Percentiles rank a stretch among this genome's conserved stretches.
phyloP scores from a whole-genome alignment of 2,797 vertebrate genomes.

The Rhinatrema bivittatum region DNA sequence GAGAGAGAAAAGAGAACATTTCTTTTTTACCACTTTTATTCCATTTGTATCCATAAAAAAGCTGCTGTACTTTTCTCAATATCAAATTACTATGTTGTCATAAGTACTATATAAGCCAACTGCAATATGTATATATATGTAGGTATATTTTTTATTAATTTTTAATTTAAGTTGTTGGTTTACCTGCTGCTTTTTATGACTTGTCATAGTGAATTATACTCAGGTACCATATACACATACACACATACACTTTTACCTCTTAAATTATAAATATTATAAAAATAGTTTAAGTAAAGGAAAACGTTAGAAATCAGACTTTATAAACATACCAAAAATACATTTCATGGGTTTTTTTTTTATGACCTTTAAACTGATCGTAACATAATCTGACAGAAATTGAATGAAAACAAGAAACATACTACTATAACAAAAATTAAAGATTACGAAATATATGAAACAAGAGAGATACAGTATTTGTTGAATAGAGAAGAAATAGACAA shows the following conservation, averaged over 20 bases:
- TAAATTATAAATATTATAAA: no score
- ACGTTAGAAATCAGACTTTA: neutral
- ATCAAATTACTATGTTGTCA: neutral
- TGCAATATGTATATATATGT: no score
- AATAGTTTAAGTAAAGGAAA: neutral
- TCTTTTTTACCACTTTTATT: neutral
- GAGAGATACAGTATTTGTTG: slow-evolving; percentile 5
- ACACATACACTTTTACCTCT: no score
- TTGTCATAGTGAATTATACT: no score
- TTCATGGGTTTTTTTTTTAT: neutral
- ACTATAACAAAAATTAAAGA: neutral
- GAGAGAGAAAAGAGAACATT: slow-evolving; percentile 8
- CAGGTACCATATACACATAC: no score
- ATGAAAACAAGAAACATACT: neutral
- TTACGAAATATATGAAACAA: neutral
- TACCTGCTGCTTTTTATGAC: no score
- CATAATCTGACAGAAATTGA: neutral
- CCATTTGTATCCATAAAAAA: neutral
- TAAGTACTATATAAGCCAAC: no score
- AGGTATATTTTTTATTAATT: no score
- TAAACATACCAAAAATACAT: neutral
- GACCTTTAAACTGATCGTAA: neutral
- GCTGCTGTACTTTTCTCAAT: rapidly evolving
- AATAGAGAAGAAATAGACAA: neutral
- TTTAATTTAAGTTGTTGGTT: no score